phyloP scores from a whole-genome alignment of 2,113 vertebrate species.

The Pseudolaguvia tuberculata region DNA sequence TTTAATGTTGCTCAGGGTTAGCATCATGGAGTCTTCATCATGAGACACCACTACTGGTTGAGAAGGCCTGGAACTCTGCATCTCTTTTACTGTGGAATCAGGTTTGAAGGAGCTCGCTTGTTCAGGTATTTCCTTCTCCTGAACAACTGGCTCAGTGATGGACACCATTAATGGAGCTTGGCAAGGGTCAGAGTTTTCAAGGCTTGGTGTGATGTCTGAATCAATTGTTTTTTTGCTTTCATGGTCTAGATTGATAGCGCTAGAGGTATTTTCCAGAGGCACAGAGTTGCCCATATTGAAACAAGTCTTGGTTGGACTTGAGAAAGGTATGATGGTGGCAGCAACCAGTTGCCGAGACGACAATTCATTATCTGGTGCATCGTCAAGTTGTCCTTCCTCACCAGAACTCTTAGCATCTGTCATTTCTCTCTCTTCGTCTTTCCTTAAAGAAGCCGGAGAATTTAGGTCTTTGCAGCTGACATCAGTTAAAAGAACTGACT shows the following conservation, averaged over 20 bases:
- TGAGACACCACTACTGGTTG: constrained; percentile 55
- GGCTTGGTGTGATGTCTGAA: neutral
- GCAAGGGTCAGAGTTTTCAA: neutral
- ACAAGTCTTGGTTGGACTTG: constrained; percentile 15
- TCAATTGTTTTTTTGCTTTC: constrained; percentile 46
- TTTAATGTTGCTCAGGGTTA: constrained; percentile 79
- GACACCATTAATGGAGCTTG: constrained; percentile 30
- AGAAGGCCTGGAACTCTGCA: constrained; percentile 39
- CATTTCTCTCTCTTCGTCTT: neutral
- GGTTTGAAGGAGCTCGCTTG: constrained; percentile 54
- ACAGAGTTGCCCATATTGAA: constrained; percentile 1
- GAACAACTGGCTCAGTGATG: constrained; percentile 46
- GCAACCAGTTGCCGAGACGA: neutral
- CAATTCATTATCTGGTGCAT: neutral
- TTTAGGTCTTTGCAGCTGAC: neutral
- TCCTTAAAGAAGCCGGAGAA: neutral
- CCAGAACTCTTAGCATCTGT: neutral
- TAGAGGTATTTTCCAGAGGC: constrained; percentile 59
- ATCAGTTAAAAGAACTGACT: neutral
- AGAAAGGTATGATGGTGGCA: constrained; percentile 8
- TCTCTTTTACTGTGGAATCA: constrained; percentile 45
- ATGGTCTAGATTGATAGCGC: constrained; percentile 56
- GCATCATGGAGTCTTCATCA: constrained; percentile 92
- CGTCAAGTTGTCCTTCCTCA: neutral
- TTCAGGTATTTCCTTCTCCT: constrained; percentile 25